phyloP scores from a whole-genome alignment of 2,113 vertebrate genomes.

The Oncorhynchus nerka region DNA sequence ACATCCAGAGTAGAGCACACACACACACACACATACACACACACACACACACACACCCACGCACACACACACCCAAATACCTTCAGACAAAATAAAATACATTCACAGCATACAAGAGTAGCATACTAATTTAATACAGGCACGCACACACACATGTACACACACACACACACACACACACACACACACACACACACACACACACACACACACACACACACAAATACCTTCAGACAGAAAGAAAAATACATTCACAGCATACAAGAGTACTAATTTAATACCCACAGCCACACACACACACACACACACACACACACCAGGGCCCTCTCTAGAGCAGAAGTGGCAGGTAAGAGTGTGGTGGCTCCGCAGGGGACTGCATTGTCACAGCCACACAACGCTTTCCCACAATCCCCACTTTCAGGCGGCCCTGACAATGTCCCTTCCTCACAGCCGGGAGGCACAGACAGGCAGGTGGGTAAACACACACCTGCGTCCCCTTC shows the following conservation, averaged over 20 bases:
- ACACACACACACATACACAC: not conserved
- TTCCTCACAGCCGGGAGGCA: constrained; percentile 16
- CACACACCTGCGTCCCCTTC: constrained; percentile 31
- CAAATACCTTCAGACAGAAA: too few species aligned
- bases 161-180: too few species aligned
- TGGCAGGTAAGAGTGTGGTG: not conserved
- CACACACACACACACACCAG: not conserved
- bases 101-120: too few species aligned
- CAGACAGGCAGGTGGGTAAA: constrained; percentile 22
- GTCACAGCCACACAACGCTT: not conserved
- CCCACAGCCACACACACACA: not conserved
- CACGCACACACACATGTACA: not conserved
- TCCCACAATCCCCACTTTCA: not conserved
- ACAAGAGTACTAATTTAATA: too few species aligned
- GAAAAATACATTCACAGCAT: too few species aligned
- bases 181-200: too few species aligned
- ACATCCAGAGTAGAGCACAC: not conserved
- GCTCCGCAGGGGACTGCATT: not conserved
- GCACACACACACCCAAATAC: not conserved
- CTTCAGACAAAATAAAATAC: too few species aligned
- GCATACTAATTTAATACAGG: not conserved
- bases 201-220: not conserved
- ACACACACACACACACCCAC: too few species aligned
- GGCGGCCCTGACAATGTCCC: not conserved
- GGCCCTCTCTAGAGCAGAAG: not conserved